Evolutionary conservation across 2,797 vertebrate genomes (phyloP), one percentile per base, ranked within the genome.

Genomic region (Salarias fasciatus): DNA sequence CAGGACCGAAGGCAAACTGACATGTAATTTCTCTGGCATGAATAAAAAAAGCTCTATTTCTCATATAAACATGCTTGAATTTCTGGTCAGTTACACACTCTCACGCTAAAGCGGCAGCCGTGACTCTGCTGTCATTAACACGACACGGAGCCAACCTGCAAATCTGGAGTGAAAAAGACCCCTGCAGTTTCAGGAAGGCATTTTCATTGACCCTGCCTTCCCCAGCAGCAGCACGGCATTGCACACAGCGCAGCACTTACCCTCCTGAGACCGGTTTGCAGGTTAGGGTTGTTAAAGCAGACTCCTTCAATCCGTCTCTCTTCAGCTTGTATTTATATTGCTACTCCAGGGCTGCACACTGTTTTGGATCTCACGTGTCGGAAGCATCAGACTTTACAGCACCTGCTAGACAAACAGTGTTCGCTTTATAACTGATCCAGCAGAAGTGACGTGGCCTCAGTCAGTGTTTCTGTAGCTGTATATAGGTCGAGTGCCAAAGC

Each of bases 221-320:
- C 11, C 43, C 14, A 67, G 28, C 28, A 69, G 4, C 18, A 59
- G 18, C 28, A 37, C 6, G 38, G 15, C 33, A 42, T 14, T 35
- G 12, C 30, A n/a, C 29, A n/a, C 7, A 31, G 46, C 24, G 41
- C 11, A 11, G n/a, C 35, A 78, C 83, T 84, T 40, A 85, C 75
- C 68, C 35, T 56, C 35, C 51, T 14, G 40, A 24, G 28, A 44
- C 30, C 8, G 37, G 37, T 48, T 66, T 54, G 48, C 58, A 61
- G 42, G 53, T 8, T n/a, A 6, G 42, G 41, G 36, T 41, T 64
- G 7, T 13, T 13, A 6, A 46, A 1, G 3, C 43, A 48, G 59
- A 56, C 46, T n/a, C 49, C 54, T 45, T 61, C 7, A 54, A 42
- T 31, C n/a, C 30, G 14, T 53, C 14, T 45, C 14, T 55, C 14